Conservation (phyloP, 1,140 invertebrate species). For the Drosophila guanche region DNA sequence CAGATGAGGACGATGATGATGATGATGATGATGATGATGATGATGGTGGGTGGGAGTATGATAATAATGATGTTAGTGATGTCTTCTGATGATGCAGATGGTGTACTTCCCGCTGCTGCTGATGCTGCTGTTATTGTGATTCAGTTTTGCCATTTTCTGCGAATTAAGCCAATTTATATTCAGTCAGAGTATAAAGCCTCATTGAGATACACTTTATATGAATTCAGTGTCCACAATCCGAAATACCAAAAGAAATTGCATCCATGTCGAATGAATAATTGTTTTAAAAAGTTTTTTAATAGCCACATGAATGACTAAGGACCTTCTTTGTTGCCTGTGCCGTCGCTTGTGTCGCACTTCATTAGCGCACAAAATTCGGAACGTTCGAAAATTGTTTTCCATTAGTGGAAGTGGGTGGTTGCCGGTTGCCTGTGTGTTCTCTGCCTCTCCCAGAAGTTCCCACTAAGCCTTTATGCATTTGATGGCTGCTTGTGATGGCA, state of each 20-base stretch:
- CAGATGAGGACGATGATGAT: background rate
- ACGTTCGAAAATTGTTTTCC: conserved; percentile 65
- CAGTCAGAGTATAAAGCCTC: conserved; percentile 41
- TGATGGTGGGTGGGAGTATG: conserved; percentile 23
- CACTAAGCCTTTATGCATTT: conserved; percentile 79
- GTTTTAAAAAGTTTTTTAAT: conserved; percentile 64
- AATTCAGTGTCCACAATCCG: conserved; percentile 5
- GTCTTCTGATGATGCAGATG: conserved; percentile 33
- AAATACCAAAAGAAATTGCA: conserved; percentile 36
- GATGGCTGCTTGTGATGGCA: conserved; percentile 69
- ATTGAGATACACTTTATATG: conserved; percentile 16
- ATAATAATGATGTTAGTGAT: conserved; percentile 44
- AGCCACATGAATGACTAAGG: conserved; percentile 16
- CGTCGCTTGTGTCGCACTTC: conserved; percentile 50
- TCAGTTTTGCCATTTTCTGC: conserved; percentile 68
- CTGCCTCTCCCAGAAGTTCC: conserved; percentile 13
- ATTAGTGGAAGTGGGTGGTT: conserved; percentile 37
- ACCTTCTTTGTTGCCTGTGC: conserved; percentile 10
- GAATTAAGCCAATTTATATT: conserved; percentile 80
- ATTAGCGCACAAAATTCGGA: conserved; percentile 66
- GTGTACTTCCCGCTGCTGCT: conserved; percentile 4
- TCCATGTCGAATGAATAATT: conserved; percentile 65
- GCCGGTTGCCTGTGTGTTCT: background rate
- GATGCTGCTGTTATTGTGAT: conserved; percentile 36
- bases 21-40: conserved; percentile 40